These are phyloP conservation scores for Dendropsophus ebraccatus DNA, from an alignment of 2,113 vertebrate species.

Conservation along the genomic window DNA sequence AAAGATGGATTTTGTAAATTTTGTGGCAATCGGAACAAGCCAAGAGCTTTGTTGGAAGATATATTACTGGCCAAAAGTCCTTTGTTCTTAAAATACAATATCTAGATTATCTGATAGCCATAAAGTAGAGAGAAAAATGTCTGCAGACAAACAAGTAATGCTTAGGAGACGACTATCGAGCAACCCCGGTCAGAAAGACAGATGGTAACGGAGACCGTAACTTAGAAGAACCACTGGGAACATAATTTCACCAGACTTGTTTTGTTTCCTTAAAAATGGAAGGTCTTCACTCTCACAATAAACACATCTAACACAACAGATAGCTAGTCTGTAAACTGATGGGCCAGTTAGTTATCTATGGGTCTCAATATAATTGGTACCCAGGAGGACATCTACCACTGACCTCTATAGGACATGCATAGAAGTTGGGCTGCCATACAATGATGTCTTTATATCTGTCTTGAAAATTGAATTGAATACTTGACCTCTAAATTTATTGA, in stretches of 20 bases:
- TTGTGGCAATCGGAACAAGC: not conserved
- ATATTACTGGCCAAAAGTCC: not conserved
- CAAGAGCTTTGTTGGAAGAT: not conserved
- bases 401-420: no score
- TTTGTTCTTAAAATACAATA: constrained; percentile 4
- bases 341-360: no score
- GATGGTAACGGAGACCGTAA: not conserved
- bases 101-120: not conserved
- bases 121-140: not conserved
- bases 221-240: not conserved
- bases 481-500: no score
- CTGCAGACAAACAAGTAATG: no score
- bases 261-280: not conserved
- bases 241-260: not conserved
- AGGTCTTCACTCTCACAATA: not conserved
- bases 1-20: constrained; percentile 17
- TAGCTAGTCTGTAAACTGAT: not conserved
- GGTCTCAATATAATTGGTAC: no score
- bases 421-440: no score
- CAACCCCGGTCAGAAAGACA: not conserved
- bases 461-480: no score
- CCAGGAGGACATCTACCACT: no score
- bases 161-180: not conserved
- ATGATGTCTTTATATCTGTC: no score
- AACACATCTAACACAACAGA: not conserved